Base-by-base conservation (phyloP, 2,888 invertebrate genomes). In the Beris chalybata region DNA sequence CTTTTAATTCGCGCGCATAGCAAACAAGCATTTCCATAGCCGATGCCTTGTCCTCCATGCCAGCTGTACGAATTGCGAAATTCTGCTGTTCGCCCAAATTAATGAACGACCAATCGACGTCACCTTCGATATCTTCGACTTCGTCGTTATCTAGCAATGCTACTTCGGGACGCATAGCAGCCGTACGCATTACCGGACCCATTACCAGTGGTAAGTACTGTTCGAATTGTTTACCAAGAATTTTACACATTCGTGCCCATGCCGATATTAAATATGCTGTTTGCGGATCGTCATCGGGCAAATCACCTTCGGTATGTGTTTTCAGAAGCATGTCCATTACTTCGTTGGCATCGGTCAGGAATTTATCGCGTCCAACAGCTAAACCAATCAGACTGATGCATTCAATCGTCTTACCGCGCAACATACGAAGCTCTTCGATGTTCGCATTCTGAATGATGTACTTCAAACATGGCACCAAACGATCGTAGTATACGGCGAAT, bases 191-290 rank as follows among this genome's bases (percentile, higher is more conserved):
- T 11, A 95, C 93, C 0, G 93, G 92, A 0, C 89, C 91, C 92
- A 95, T 96, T 0, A 96, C 95, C 73, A 93, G 81, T 0, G 94
- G 94, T 69, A 96, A 83, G 78, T 95, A 96, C 74, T 92, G 92
- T 76, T 92, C 91, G 74, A 95, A 95, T 74, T 90, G 88, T 76
- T 85, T 89, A 30, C 89, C 89, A 80, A 97, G 85, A 74, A 97
- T 92, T 82, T 96, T 96, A 83, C 99, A 99, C 81, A 99, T 97
- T 72, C 99, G 87, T 0, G 98, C 96, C 99, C 99, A 99, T 1
- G 98, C 97, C 0, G 97, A 95, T 72, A 99, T 98, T 79, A 99
- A 89, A 82, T 97, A 99, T 11, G 95, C 95, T 30, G 97, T 92
- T 82, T 97, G 97, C 2, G 97, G 97, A 82, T 98, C 97, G 77